Evolutionary conservation across 2,888 invertebrate genomes (phyloP).

Genomic region (Drosophila pegasa): DNA sequence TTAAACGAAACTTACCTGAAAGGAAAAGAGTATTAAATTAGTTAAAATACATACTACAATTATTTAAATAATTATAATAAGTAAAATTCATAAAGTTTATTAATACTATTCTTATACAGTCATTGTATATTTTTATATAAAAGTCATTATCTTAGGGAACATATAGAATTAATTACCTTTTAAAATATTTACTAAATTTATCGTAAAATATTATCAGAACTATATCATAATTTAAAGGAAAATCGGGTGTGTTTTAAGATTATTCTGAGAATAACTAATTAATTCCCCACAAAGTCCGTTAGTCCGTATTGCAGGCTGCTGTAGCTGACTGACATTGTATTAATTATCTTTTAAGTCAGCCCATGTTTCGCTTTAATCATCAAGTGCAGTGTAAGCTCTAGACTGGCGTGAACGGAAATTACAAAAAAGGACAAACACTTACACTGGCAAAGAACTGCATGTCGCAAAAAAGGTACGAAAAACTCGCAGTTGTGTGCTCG

Average conservation of each 20-base stretch:
- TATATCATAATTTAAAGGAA: too few species aligned
- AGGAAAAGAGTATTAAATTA: constrained; percentile 15
- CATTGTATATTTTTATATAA: too few species aligned
- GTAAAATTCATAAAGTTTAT: too few species aligned
- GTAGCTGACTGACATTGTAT: neutral
- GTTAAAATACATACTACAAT: neutral
- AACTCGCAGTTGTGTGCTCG: constrained; percentile 13
- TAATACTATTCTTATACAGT: too few species aligned
- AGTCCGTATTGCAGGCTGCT: neutral
- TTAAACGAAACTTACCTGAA: constrained; percentile 51
- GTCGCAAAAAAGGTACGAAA: constrained; percentile 38
- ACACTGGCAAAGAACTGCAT: neutral
- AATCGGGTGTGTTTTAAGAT: too few species aligned
- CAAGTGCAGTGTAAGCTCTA: constrained; percentile 13
- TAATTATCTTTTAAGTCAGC: neutral
- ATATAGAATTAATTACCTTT: too few species aligned
- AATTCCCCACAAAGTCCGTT: neutral
- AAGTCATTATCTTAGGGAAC: too few species aligned
- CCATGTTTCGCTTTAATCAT: neutral
- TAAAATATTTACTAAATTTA: too few species aligned
- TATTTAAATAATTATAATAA: neutral
- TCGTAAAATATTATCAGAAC: too few species aligned
- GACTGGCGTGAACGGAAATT: constrained; percentile 36
- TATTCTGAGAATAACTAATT: too few species aligned
- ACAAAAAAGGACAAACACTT: constrained; percentile 19